Base-by-base conservation (phyloP, 1,140 invertebrate genomes). In the Anagrus nilaparvatae region DNA sequence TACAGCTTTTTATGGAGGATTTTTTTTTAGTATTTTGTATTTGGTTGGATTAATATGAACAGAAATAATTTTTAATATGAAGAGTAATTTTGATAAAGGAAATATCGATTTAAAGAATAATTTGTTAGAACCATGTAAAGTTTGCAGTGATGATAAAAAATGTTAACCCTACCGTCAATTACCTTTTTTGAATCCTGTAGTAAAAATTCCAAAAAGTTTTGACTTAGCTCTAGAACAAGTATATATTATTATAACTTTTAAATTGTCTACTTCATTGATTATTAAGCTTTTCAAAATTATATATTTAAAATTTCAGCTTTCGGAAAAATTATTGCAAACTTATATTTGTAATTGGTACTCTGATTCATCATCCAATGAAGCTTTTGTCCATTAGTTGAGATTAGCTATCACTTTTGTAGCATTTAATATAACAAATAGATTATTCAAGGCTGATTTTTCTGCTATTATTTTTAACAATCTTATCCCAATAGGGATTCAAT, bases 321-420 rank as follows among this genome's bases (percentile, higher is more conserved):
- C 61, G 10, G 61, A 60, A 35, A 44, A 55, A 23, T 20, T 63
- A 16, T 43, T 65, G n/a, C 40, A 63, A 28, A 59, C 52, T 0
- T 60, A 59, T 70, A 72, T 88, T 24, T 76, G 74, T 33, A 70
- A 75, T 10, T 89, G 84, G 84, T 87, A 86, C 58, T 74, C 74
- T 20, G 73, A 77, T 54, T 66, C 88, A 21, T 82, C 82, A 42
- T 57, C 71, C 30, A 78, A 86, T 60, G 73, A 78, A 50, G 76
- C 76, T 50, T 87, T 89, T 65, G 67, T 82, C 13, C 79, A 84
- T 60, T 83, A 88, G 58, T 56, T 88, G 37, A 65, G 78, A 44
- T 66, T 75, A 39, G 77, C 79, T 46, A 69, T 87, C 12, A 62
- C 80, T 58, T 84, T 79, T 65, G 76, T 82, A 2, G 77, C 76